Conservation (phyloP, 2,113 vertebrate genomes). For the Spea bombifrons region DNA sequence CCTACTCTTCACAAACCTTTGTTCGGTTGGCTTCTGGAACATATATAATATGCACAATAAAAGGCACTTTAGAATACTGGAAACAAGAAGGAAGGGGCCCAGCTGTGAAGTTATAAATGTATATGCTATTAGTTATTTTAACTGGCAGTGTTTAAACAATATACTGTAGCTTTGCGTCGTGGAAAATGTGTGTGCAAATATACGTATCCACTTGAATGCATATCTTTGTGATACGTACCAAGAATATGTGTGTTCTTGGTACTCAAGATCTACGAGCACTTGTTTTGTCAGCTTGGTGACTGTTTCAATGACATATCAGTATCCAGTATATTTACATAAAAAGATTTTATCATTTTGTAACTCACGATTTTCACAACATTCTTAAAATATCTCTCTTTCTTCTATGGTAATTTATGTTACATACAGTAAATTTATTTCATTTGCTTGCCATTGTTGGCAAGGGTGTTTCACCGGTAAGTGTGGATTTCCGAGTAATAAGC, state of each 20-base stretch:
- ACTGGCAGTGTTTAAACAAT: conserved; percentile 19
- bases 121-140: conserved; percentile 24
- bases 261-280: conserved; percentile 28
- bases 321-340: neutral
- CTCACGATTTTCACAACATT: neutral
- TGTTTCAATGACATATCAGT: conserved; percentile 31
- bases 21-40: conserved; percentile 87
- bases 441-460: neutral
- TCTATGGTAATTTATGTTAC: neutral
- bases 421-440: neutral
- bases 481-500: neutral
- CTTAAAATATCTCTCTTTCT: neutral
- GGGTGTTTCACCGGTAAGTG: neutral
- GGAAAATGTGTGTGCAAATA: conserved; percentile 12
- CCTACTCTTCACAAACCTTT: conserved; percentile 64
- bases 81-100: neutral
- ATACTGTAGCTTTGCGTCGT: conserved; percentile 38
- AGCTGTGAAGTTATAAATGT: conserved; percentile 12
- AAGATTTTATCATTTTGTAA: neutral
- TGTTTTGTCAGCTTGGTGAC: conserved; percentile 23
- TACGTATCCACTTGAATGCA: conserved; percentile 22
- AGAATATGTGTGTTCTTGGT: conserved; percentile 25
- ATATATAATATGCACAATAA: conserved; percentile 60
- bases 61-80: conserved; percentile 39
- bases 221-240: conserved; percentile 31